Evolutionary conservation across 1,140 invertebrate genomes (phyloP), one percentile per base, ranked within the genome.

Genomic region (Aphidius ervi): DNA sequence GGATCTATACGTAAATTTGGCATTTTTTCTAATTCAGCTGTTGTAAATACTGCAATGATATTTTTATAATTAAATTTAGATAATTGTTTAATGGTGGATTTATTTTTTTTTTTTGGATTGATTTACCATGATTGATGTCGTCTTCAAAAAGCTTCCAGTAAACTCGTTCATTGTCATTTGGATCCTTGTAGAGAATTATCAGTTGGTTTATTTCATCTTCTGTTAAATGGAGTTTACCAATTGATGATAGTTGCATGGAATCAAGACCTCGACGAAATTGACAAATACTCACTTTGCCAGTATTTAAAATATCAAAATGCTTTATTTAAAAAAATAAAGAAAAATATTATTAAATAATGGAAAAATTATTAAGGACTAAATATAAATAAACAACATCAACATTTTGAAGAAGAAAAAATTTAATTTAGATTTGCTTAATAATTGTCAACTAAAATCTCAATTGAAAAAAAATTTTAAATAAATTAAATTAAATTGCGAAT

Each of bases 101-200:
- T n/a, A n/a, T n/a, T 31, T 20, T 23, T 42, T 47, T 45, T 31
- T 6, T 56, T 46, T 3, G 4, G 9, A 40, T 8, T 10, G 5
- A 10, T 48, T n/a, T 63, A 86, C 85, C 85, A 65, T 82, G 79
- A 69, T 89, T 85, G 47, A 89, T 83, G 67, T 89, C 88, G 65
- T 88, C 85, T 63, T 85, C 83, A 68, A 89, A 90, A n/a, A 82
- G 85, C 45, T 82, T 81, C 87, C 87, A 89, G 61, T 83, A 86
- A 16, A 89, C 78, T 45, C 84, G 77, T 31, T 82, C 78, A 0
- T 74, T 73, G 70, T 89, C 87, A 50, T 84, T 81, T 9, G 86
- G 85, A 75, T 89, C 87, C 46, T 77, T 67, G 70, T 89, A 90
- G 68, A 86, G 81, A 4, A 77, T 72, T 55, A 82, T 76, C 3